Evolutionary conservation across 2,113 vertebrate genomes (phyloP), one percentile per base, ranked within the genome.

Genomic region (Tenrec ecaudatus): DNA sequence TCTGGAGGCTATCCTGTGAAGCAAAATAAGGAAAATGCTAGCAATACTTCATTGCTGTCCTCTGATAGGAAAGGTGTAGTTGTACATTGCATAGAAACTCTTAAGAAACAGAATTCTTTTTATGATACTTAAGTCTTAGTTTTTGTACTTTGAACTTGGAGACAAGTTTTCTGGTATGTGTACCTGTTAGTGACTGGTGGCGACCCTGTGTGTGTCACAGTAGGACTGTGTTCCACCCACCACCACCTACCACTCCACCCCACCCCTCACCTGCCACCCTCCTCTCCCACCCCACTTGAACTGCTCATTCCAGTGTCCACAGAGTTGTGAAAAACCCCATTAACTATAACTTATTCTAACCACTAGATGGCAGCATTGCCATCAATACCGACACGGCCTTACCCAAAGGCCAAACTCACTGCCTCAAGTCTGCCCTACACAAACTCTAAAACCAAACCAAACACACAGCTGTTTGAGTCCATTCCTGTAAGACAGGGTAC

Each of bases 281-380:
- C 9, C 47, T 53, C 47, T 53, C 23, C 60, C 60, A 62, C 7
- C 19, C 60, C 23, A 22, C 60, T 19, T 19, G 15, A 4, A 68
- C 22, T 62, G 60, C 23, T 19, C 23, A 25, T 62, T 25, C 20
- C 17, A 62, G 19, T 11, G 60, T 11, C 4, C 60, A 62, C 5
- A 7, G 17, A 62, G 4, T 71, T 3, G 4, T 1, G 23, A 20
- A 66, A 66, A 3, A 0, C 7, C 2, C 64, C 27, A 19, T n/a
- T 23, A 43, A 29, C 79, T n/a, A 6, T n/a, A 8, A 38, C 29
- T 69, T 14, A 82, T 23, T 33, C 1, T 27, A 5, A n/a, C 89
- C 92, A 89, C 89, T 38, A 95, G 96, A 71, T 88, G 96, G 94
- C 92, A 93, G 86, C 66, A 80, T 92, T 66, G 40, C 80, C 76